Evolutionary conservation across 1,140 invertebrate genomes (phyloP), one percentile per base, ranked within the genome.

Genomic region (Bombus confusus): DNA sequence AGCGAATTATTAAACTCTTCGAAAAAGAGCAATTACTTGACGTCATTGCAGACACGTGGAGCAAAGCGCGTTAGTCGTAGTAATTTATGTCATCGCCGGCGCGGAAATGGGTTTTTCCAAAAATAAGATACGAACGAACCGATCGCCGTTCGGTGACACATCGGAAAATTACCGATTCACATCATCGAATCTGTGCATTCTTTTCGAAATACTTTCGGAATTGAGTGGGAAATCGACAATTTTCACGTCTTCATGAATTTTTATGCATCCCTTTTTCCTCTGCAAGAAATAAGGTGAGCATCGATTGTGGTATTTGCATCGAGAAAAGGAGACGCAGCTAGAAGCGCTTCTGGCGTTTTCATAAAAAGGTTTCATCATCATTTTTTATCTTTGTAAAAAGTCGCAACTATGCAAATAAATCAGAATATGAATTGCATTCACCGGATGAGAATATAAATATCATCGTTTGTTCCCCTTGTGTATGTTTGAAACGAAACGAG

Each of bases 11-110:
- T 85, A 85, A 90, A 82, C 57, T 66, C 64, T 72, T 85, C 84
- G 79, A 88, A 88, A 90, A 88, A 71, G 77, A 77, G 72, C 64
- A 78, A 76, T 69, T 77, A 86, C 39, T 73, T 86, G 88, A 90
- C 87, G 88, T 90, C 89, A 90, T 68, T 64, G 57, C 37, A 64
- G 77, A 82, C 88, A 80, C 85, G 76, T 74, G 43, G 57, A 80
- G 37, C 41, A 18, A 28, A 62, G 52, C 64, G 66, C 52, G 34
- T 75, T 80, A 22, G 39, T 62, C 76, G 57, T 68, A 4, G 25
- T 85, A 73, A 81, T 85, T 81, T 81, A 81, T 81, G 71, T 47
- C 78, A 62, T 78, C n/a, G 25, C 2, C 28, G n/a, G 37, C 34
- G 31, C n/a, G 25, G 34, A 39, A 37, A 59, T 39, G 57, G 77